Evolutionary conservation across 2,797 vertebrate genomes (phyloP), one percentile per base, ranked within the genome.

Genomic region (Macropodus opercularis): DNA sequence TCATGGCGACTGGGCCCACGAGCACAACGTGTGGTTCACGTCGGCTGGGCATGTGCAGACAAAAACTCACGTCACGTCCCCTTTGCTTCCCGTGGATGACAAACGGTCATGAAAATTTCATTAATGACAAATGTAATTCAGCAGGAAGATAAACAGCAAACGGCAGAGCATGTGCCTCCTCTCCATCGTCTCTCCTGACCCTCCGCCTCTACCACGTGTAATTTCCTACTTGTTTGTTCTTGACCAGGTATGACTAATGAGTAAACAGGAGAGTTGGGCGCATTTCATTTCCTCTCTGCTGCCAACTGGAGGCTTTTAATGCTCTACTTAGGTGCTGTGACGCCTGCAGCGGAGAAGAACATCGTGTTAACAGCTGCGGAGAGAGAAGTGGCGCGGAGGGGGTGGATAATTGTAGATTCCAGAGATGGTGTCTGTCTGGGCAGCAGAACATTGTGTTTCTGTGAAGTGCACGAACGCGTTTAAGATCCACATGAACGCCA

Each of bases 231-330:
- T 76, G 78, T 83, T 84, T 81, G 77, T 76, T 77, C 76, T 67
- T 23, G 31, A 44, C 40, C 57, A 62, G 59, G 41, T 71, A 53
- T 19, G 49, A 69, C 68, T 79, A 77, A 85, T 72, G 62, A 66
- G 80, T 43, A 53, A 66, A 75, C 64, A 18, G 72, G 56, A 65
- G 56, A 58, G 61, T 24, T 56, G 55, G 3, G 39, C 41, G 27
- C 59, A 40, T 75, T 68, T 83, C 57, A 83, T 87, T 85, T 85
- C 80, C 87, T 76, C 62, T 43, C 38, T 19, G 31, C 40, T 14
- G 51, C 23, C 27, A 29, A 68, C 69, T 53, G 9, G 14, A 60
- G 56, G 63, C 67, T 69, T 72, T 63, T 68, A 83, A 77, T 55
- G 75, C 56, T 36, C 63, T 18, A 46, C 69, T 69, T 57, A 50